Conservation (phyloP, 2,113 vertebrate species). For the Chauna torquata region DNA sequence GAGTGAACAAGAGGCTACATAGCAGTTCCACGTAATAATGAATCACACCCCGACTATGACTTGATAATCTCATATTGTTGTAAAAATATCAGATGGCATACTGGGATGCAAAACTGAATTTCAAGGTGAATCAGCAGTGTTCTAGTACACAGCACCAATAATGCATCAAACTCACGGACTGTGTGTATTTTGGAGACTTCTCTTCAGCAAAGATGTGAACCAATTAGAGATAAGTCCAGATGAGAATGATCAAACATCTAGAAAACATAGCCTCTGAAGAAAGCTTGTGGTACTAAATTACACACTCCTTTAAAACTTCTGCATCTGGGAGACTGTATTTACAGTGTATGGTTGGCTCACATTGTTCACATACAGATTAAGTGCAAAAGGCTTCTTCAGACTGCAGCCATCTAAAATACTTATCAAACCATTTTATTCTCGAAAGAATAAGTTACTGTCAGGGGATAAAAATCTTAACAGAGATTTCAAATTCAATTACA, state of each 20-base stretch:
- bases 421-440: not conserved
- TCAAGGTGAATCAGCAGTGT: not conserved
- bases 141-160: not conserved
- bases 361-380: not conserved
- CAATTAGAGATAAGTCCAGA: not conserved
- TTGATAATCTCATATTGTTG: not conserved
- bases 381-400: not conserved
- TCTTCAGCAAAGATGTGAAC: not conserved
- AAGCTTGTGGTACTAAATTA: not conserved
- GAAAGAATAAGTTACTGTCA: conserved; percentile 28
- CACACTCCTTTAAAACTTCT: not conserved
- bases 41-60: not conserved
- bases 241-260: not conserved
- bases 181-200: not conserved
- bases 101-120: not conserved
- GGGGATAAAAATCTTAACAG: conserved; percentile 52
- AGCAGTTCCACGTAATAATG: not conserved
- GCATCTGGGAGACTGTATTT: not conserved
- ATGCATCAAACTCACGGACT: accelerated
- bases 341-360: not conserved
- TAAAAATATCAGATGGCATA: not conserved
- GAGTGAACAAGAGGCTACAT: not conserved
- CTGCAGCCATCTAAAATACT: not conserved
- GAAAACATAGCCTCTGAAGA: not conserved
- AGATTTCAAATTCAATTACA: conserved; percentile 67